These are phyloP conservation scores for Drosophila robusta DNA, from an alignment of 2,888 invertebrate genomes.

Conservation along the genomic window DNA sequence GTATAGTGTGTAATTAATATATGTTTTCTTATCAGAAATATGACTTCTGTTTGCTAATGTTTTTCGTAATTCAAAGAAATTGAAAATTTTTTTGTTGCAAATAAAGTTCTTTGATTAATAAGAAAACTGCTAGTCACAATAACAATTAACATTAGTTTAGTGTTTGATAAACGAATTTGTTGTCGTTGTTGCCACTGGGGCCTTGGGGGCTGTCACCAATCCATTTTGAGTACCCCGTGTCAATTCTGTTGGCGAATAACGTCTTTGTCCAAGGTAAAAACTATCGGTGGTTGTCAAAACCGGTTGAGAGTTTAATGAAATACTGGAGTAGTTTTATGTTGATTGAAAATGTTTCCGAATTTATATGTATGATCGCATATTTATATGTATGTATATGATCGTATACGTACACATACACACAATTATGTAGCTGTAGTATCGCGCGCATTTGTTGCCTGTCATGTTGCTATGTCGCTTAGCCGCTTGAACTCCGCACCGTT, in stretches of 20 bases:
- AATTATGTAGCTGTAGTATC: slow-evolving; percentile 38
- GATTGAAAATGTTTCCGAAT: slow-evolving; percentile 40
- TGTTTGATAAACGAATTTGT: slow-evolving; percentile 1
- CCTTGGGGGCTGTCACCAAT: slow-evolving; percentile 3
- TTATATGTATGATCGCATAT: slow-evolving; percentile 29
- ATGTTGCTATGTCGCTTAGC: slow-evolving; percentile 27
- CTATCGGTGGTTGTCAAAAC: slow-evolving; percentile 24
- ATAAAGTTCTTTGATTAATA: not conserved
- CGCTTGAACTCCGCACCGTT: slow-evolving; percentile 15
- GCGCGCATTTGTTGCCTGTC: slow-evolving; percentile 45
- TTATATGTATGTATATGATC: slow-evolving; percentile 1
- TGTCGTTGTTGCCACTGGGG: slow-evolving; percentile 1
- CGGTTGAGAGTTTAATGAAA: slow-evolving; percentile 33
- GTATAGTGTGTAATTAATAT: not conserved
- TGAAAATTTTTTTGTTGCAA: not conserved
- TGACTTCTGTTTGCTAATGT: not conserved
- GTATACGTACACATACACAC: not conserved
- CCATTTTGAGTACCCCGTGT: slow-evolving; percentile 14
- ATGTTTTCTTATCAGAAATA: slow-evolving; percentile 8
- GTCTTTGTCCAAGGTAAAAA: slow-evolving; percentile 19
- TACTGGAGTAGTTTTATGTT: slow-evolving; percentile 22
- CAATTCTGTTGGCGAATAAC: slow-evolving; percentile 1
- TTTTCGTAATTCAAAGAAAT: not conserved
- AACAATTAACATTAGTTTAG: not conserved
- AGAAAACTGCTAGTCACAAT: not conserved